phyloP scores from a whole-genome alignment of 2,888 invertebrate genomes.

The Dysmachus trigonus region DNA sequence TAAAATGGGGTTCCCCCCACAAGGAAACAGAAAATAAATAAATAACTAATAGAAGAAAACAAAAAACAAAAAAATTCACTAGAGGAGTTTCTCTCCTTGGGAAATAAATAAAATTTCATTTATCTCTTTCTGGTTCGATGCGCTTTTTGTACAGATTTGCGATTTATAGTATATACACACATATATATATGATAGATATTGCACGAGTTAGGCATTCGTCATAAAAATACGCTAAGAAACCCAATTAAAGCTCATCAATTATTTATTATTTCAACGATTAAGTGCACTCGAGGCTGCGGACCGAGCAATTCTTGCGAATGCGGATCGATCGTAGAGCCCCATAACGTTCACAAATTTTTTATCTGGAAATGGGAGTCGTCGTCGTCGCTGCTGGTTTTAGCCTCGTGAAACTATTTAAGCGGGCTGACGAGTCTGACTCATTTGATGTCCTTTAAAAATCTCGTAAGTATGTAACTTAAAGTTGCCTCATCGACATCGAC shows the following conservation, averaged over 20 bases:
- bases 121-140: slow-evolving; percentile 30
- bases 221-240: slow-evolving; percentile 23
- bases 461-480: neutral
- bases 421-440: neutral
- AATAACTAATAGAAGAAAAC: neutral
- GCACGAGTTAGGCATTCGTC: slow-evolving; percentile 1
- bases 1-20: neutral
- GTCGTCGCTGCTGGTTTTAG: neutral
- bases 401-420: neutral
- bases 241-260: slow-evolving; percentile 34
- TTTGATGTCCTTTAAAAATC: neutral
- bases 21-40: neutral
- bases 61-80: neutral
- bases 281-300: neutral
- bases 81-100: slow-evolving; percentile 4
- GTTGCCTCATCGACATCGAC: neutral
- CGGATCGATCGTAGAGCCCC: neutral
- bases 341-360: neutral
- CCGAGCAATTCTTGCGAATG: neutral
- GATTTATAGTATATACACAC: neutral
- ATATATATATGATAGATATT: no score
- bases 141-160: slow-evolving; percentile 21
- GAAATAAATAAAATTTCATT: slow-evolving; percentile 19
- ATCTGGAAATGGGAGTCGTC: neutral
- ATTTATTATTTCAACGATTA: slow-evolving; percentile 8